phyloP scores from a whole-genome alignment of 2,797 vertebrate species.

The Fistularia tabacaria region DNA sequence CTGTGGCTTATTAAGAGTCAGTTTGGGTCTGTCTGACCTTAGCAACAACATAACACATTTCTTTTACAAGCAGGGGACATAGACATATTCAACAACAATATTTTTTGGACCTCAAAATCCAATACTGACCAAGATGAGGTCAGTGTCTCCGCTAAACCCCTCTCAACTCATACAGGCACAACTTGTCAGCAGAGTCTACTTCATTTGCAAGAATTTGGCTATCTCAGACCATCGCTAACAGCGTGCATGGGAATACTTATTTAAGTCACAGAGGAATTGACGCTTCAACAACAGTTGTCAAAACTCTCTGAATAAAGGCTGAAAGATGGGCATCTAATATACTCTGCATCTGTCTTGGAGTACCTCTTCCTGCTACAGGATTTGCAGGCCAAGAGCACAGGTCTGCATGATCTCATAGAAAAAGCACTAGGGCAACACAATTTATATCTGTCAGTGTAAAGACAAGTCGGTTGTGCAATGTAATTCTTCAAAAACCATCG shows the following conservation, averaged over 20 bases:
- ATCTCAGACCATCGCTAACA: conserved; percentile 46
- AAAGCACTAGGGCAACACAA: conserved; percentile 22
- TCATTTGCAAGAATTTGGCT: conserved; percentile 52
- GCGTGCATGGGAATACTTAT: conserved; percentile 45
- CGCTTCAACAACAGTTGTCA: conserved; percentile 44
- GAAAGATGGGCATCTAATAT: conserved; percentile 16
- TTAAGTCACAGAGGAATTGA: conserved; percentile 42
- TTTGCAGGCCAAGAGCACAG: conserved; percentile 14
- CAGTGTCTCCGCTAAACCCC: conserved; percentile 43
- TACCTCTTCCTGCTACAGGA: conserved; percentile 6
- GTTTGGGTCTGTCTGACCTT: conserved; percentile 1
- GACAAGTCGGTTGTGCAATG: not conserved
- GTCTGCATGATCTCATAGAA: conserved; percentile 19
- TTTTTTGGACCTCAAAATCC: conserved; percentile 33
- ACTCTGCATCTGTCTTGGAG: conserved; percentile 7
- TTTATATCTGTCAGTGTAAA: conserved; percentile 15
- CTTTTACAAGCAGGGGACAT: conserved; percentile 23
- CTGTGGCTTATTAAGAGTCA: too few relatives aligned
- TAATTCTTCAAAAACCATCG: not conserved
- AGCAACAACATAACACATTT: conserved; percentile 18
- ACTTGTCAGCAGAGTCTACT: conserved; percentile 55
- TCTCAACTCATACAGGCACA: conserved; percentile 48
- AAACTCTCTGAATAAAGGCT: conserved; percentile 30
- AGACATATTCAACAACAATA: conserved; percentile 24
- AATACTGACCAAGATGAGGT: conserved; percentile 53